Evolutionary conservation across 1,140 invertebrate species (phyloP), one percentile per base, ranked within the genome.

Genomic region (Paralvinella palmiformis): DNA sequence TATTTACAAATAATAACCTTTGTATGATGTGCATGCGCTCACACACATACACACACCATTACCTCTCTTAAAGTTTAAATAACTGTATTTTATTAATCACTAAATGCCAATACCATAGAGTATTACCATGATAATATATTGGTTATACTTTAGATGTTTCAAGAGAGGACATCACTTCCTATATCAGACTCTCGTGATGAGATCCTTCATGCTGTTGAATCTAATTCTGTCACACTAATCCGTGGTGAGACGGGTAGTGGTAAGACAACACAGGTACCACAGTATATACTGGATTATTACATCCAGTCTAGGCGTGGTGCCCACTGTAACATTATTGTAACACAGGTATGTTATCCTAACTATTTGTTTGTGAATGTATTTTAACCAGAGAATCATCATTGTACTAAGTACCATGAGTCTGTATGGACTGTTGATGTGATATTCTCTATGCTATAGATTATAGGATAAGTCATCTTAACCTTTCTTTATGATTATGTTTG

Each of bases 201-300:
- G 52, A 75, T 81, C 32, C 59, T 80, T 0, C 60, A 75, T n/a
- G 61, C 71, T 29, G 75, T 81, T 20, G 59, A 69, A 17, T 52
- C 70, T 10, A 76, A 66, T 59, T 65, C 70, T 27, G 77, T 80
- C 4, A 69, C 69, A 6, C 63, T 81, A 31, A 77, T 81, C 36
- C 66, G 79, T 57, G 80, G 80, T 32, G 78, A 79, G 63, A 82
- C 79, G 20, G 80, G 80, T n/a, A 80, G 78, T 69, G 78, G 78
- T 24, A 80, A 81, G 68, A 81, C 80, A 24, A 82, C 80, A 20
- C 80, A 82, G 75, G 73, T 96, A 24, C 92, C 93, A 1, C 94
- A 97, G 78, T 96, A 89, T 73, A 89, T 97, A 67, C 75, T 97
- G 32, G 92, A 96, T 75, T 81, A 89, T 71, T 92, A 85, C 72